Conservation (phyloP, 92 coral and sea anemone genomes). For the Zoanthus sociatus region DNA sequence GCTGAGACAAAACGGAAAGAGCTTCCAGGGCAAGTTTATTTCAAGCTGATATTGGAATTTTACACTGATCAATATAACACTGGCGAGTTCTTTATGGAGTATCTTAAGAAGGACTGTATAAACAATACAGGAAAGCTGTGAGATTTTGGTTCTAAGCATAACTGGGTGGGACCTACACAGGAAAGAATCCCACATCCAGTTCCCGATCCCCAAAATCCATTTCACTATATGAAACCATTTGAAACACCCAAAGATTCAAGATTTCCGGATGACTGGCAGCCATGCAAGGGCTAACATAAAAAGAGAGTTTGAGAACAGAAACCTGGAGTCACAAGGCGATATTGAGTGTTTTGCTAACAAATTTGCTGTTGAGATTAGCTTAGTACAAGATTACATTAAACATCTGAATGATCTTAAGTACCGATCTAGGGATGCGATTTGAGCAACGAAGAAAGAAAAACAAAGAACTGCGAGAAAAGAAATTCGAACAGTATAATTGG, state of each 20-base stretch:
- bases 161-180: constrained; percentile 14
- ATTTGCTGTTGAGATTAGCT: constrained; percentile 28
- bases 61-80: constrained; percentile 4
- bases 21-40: constrained; percentile 22
- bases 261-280: constrained; percentile 18
- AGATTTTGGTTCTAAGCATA: background rate
- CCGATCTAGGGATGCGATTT: constrained; percentile 21
- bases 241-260: constrained; percentile 11
- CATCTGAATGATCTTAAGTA: constrained; percentile 15
- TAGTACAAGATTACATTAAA: constrained; percentile 17
- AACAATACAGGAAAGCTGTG: background rate
- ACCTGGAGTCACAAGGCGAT: background rate
- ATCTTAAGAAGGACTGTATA: background rate
- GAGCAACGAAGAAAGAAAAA: constrained; percentile 6
- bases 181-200: background rate
- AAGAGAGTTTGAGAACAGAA: constrained; percentile 14
- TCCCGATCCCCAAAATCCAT: background rate
- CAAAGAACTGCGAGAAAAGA: constrained; percentile 5
- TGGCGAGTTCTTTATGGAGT: constrained; percentile 7
- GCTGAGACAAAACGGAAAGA: constrained; percentile 22
- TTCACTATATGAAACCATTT: background rate
- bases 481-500: constrained; percentile 33
- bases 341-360: constrained; percentile 13
- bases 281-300: constrained; percentile 19
- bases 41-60: background rate